Evolutionary conservation across 1,140 invertebrate genomes (phyloP), one percentile per base, ranked within the genome.

Genomic region (Bradynema listronoti): DNA sequence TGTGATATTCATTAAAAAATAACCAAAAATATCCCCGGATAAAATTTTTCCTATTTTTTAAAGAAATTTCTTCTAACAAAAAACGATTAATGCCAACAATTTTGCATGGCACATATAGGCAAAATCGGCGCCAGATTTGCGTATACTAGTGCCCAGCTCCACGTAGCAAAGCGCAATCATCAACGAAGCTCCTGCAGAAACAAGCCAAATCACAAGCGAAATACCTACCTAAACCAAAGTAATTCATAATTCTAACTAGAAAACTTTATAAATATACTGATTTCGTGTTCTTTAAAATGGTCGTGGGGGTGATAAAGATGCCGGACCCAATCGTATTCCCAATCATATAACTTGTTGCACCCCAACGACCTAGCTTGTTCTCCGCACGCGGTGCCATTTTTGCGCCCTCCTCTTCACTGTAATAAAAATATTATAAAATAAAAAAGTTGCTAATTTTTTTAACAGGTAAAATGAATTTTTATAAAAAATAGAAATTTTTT

Each of bases 81-180:
- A n/a, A n/a, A n/a, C n/a, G n/a, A n/a, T 29, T 30, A 34, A 60
- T 11, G 27, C 36, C 9, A n/a, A 66, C 68, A 64, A 70, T 58
- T 63, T 63, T n/a, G 74, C 50, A 52, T 74, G 58, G 55, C 62
- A 61, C 11, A 71, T 14, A 41, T 72, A 72, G 5, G 71, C 72
- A 50, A 71, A 72, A 39, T 72, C 69, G 41, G 45, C 46, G 3
- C 69, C 69, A 22, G 71, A 71, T 32, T 57, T 57, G 9, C 59
- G 50, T 41, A 72, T 72, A 46, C 50, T 57, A 7, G 69, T 72
- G 33, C 69, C 69, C 4, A 68, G 33, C 36, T 68, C 66, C 33
- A 68, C 41, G 24, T 67, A 67, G 29, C 46, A 67, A 19, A 67
- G n/a, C 19, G 58, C 42, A 30, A 69, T 71, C 1, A 71, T 30